Base-by-base conservation (phyloP, 2,888 invertebrate genomes). In the Volucella inflata region DNA sequence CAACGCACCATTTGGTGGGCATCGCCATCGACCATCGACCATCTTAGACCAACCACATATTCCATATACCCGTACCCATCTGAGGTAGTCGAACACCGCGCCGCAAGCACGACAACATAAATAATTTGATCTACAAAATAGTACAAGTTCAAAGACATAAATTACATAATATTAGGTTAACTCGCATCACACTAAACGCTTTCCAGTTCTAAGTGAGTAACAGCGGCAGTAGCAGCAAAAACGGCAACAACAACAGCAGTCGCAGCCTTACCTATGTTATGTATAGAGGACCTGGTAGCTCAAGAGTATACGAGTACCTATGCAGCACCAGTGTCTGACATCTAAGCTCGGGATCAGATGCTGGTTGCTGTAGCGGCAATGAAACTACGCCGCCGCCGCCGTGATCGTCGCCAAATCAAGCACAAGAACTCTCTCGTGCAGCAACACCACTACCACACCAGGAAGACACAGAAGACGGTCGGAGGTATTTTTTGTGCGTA, bases 71-170 rank as follows among this genome's bases (percentile, higher is more conserved):
- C 71, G 21, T 21, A 21, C 21, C 21, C 70, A 62, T 62, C 72
- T 4, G 11, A 42, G 11, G 11, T 11, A 8, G 1, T 11, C 42
- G 11, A 42, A 8, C 9, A 42, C 42, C 6, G 40, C 67, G 50
- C 51, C 79, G 48, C 21, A 21, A 71, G 51, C 79, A 72, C 81
- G 85, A 85, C 85, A 85, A 81, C 85, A 85, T 85, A 81, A 85
- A 85, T 85, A 81, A 85, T 85, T 85, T 85, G 85, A 85, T 85
- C 85, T 85, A 85, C 85, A 85, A 85, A 85, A 81, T 80, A 85
- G 85, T 85, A 85, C 85, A 85, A 85, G 85, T 85, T 85, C 81
- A 85, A 85, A 85, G 80, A 85, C 85, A 85, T 85, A 85, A 85
- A 85, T 85, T 85, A 85, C 76, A 76, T 85, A 85, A 85, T 85